These are phyloP conservation scores for Noctua pronuba DNA, from an alignment of 2,888 invertebrate species.

Conservation along the genomic window DNA sequence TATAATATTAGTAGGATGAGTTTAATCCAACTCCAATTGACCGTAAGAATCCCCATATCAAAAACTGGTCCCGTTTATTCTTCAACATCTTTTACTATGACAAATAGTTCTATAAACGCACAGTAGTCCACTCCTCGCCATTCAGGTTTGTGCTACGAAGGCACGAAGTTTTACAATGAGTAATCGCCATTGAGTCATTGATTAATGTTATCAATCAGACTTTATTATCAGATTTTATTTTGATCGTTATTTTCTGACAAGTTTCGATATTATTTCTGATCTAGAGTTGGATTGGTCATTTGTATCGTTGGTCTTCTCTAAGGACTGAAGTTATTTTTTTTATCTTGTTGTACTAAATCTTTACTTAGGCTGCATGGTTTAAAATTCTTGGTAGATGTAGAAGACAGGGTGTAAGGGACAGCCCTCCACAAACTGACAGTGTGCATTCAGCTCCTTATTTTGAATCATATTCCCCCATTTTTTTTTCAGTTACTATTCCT, in stretches of 20 bases:
- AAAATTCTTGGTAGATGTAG: background rate
- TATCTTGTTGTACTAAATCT: background rate
- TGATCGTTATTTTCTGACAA: conserved; percentile 39
- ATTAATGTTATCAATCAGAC: conserved; percentile 61
- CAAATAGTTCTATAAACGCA: conserved; percentile 24
- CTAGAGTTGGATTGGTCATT: background rate
- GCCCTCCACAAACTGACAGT: too few relatives aligned
- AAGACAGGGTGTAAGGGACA: too few relatives aligned
- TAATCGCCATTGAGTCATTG: conserved; percentile 55
- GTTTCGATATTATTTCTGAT: conserved; percentile 12
- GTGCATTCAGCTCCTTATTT: too few relatives aligned
- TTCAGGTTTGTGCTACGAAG: conserved; percentile 41
- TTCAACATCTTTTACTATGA: conserved; percentile 4
- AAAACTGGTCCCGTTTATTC: conserved; percentile 3
- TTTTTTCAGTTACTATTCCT: too few relatives aligned
- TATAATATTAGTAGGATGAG: too few relatives aligned
- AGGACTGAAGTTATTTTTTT: background rate
- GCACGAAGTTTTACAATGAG: conserved; percentile 44
- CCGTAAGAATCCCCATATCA: background rate
- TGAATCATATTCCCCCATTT: too few relatives aligned
- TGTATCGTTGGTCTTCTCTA: background rate
- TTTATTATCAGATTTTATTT: conserved; percentile 49
- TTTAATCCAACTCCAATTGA: background rate
- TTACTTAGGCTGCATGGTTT: background rate
- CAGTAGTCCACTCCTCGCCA: conserved; percentile 19